phyloP scores from a whole-genome alignment of 2,888 invertebrate genomes.

The Strigamia transsilvanica region DNA sequence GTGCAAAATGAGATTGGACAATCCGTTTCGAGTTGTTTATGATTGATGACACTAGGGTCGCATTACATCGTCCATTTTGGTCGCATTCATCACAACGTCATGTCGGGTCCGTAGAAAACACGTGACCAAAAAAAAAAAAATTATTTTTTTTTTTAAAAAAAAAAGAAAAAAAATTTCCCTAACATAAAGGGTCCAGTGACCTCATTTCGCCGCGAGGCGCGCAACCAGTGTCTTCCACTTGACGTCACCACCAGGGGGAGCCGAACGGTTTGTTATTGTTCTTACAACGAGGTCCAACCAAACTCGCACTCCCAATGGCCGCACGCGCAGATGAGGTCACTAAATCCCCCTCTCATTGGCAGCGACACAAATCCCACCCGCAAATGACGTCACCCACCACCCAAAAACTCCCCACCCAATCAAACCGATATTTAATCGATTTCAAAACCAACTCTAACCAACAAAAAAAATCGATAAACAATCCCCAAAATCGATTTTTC shows the following conservation, averaged over 20 bases:
- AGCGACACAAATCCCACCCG: not conserved
- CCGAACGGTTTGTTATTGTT: not conserved
- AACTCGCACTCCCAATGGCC: not conserved
- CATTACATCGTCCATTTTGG: not conserved
- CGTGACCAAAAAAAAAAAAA: not conserved
- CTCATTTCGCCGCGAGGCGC: not conserved
- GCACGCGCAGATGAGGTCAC: not conserved
- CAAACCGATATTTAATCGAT: no score
- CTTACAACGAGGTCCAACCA: not conserved
- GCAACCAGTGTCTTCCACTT: not conserved
- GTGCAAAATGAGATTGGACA: not conserved
- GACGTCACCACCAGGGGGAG: not conserved
- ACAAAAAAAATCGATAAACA: not conserved
- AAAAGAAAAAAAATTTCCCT: not conserved
- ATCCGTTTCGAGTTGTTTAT: not conserved
- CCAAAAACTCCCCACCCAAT: not conserved
- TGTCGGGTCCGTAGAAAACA: not conserved
- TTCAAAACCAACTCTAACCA: no score
- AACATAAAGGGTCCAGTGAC: not conserved
- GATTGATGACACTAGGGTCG: slow-evolving; percentile 20
- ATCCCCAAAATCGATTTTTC: no score
- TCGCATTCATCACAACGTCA: slow-evolving; percentile 2
- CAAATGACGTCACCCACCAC: not conserved
- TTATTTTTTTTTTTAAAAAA: no score
- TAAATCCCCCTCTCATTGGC: not conserved